Evolutionary conservation across 2,797 vertebrate species (phyloP).

Genomic region (Adrianichthys oophorus): DNA sequence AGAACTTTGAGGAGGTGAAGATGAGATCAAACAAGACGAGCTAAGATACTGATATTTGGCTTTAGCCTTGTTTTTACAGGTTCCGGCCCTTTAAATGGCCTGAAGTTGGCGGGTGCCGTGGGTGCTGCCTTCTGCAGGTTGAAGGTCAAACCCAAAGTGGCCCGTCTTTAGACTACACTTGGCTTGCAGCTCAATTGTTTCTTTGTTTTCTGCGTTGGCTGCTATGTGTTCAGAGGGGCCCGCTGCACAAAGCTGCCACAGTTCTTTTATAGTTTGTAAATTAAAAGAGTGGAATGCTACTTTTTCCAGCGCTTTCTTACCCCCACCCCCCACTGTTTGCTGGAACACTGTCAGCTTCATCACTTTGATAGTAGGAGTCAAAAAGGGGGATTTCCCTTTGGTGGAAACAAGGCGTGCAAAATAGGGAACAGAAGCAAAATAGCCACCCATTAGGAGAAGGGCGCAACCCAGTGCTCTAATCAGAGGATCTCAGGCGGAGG

Average conservation of each 20-base stretch:
- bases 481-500: slow-evolving; percentile 56
- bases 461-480: slow-evolving; percentile 49
- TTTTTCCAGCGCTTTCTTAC: slow-evolving; percentile 49
- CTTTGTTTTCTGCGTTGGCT: slow-evolving; percentile 77
- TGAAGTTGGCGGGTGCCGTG: slow-evolving; percentile 29
- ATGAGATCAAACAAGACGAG: slow-evolving; percentile 2
- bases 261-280: slow-evolving; percentile 77
- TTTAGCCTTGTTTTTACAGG: slow-evolving; percentile 17
- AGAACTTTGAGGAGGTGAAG: not conserved
- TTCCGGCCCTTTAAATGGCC: slow-evolving; percentile 20
- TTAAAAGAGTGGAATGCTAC: slow-evolving; percentile 69
- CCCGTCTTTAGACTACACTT: slow-evolving; percentile 63
- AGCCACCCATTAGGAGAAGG: slow-evolving; percentile 55
- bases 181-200: slow-evolving; percentile 74
- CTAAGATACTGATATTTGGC: slow-evolving; percentile 5
- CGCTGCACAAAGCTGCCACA: slow-evolving; percentile 77
- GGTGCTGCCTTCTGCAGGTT: slow-evolving; percentile 57
- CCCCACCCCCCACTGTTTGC: slow-evolving; percentile 31
- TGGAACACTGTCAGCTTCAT: slow-evolving; percentile 36
- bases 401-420: slow-evolving; percentile 53
- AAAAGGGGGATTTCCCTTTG: slow-evolving; percentile 38
- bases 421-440: slow-evolving; percentile 35
- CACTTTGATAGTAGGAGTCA: slow-evolving; percentile 38
- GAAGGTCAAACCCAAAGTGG: slow-evolving; percentile 71
- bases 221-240: slow-evolving; percentile 62